Percentiles rank a stretch among this genome's conserved stretches.
phyloP scores from a whole-genome alignment of 1,140 invertebrate genomes.

The Idris sp. region DNA sequence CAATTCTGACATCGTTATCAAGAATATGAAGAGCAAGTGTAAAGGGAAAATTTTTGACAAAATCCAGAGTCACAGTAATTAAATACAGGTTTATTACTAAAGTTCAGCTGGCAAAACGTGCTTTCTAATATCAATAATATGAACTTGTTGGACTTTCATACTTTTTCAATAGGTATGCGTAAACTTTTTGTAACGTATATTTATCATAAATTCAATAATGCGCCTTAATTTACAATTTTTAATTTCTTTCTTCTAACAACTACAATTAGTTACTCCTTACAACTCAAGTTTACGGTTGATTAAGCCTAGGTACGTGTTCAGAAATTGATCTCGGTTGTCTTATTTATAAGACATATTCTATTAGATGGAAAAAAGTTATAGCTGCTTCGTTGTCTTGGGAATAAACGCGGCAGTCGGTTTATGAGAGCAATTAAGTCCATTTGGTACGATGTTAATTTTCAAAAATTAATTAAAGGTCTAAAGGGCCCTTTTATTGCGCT shows the following conservation, averaged over 20 bases:
- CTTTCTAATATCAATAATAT: constrained; percentile 59
- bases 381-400: constrained; percentile 1
- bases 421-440: constrained; percentile 45
- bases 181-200: too few relatives aligned
- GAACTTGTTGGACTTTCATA: too few relatives aligned
- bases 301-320: too few relatives aligned
- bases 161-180: too few relatives aligned
- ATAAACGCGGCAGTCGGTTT: constrained; percentile 8
- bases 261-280: too few relatives aligned
- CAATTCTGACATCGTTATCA: too few relatives aligned
- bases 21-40: constrained; percentile 57
- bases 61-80: constrained; percentile 77
- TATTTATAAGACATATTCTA: too few relatives aligned
- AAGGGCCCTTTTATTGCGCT: constrained; percentile 58
- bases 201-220: too few relatives aligned
- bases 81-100: constrained; percentile 76
- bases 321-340: too few relatives aligned
- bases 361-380: constrained; percentile 19
- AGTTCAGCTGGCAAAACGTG: constrained; percentile 66
- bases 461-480: constrained; percentile 72
- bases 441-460: constrained; percentile 64
- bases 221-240: too few relatives aligned
- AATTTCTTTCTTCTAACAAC: too few relatives aligned
- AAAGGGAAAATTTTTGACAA: constrained; percentile 71
- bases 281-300: too few relatives aligned